Evolutionary conservation across 1,140 invertebrate species (phyloP).

Genomic region (Camponotus vicinus): DNA sequence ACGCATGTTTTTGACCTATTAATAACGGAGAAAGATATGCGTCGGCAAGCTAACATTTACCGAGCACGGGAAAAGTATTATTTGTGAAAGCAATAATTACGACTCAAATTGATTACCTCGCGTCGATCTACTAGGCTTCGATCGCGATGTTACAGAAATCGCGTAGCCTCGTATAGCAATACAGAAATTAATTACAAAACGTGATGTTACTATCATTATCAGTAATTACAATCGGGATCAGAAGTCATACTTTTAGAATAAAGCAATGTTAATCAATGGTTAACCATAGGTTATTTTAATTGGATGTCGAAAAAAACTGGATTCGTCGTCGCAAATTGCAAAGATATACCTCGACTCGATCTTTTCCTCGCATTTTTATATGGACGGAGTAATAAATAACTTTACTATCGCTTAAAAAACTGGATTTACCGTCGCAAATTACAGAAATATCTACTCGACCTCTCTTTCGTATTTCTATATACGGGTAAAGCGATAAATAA

Average conservation of each 20-base stretch:
- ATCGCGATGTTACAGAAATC: conserved; percentile 62
- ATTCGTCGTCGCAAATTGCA: conserved; percentile 29
- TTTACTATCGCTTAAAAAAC: conserved; percentile 23
- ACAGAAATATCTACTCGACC: not conserved
- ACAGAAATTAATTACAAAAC: conserved; percentile 65
- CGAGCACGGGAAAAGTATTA: conserved; percentile 46
- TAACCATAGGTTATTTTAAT: conserved; percentile 35
- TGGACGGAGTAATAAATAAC: conserved; percentile 19
- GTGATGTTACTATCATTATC: conserved; percentile 62
- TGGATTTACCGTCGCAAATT: not conserved
- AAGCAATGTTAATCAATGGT: conserved; percentile 26
- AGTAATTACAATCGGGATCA: conserved; percentile 65
- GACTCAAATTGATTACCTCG: conserved; percentile 68
- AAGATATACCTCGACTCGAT: not conserved
- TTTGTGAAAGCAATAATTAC: conserved; percentile 66
- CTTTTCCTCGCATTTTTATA: conserved; percentile 27
- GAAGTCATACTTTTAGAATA: conserved; percentile 15
- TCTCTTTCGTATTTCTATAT: conserved; percentile 8
- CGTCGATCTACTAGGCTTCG: conserved; percentile 54
- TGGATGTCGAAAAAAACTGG: not conserved
- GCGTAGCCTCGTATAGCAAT: not conserved
- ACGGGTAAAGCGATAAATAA: conserved; percentile 8
- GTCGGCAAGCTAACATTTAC: conserved; percentile 45
- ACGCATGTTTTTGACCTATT: conserved; percentile 53
- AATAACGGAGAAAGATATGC: conserved; percentile 64